These are phyloP conservation scores for Nannoperca obscura DNA, from an alignment of 2,797 vertebrate genomes.

Conservation along the genomic window DNA sequence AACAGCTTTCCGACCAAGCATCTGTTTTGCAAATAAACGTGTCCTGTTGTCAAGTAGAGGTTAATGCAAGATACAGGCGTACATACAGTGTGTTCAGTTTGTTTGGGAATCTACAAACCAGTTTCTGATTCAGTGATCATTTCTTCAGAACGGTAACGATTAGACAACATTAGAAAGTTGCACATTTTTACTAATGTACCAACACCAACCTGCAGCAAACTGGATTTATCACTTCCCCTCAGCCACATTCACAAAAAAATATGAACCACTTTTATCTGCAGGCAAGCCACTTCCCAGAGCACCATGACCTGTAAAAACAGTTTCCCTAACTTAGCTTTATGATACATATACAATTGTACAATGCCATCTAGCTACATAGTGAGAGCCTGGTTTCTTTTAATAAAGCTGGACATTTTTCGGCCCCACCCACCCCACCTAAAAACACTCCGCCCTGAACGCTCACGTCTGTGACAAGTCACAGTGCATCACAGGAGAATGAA, in stretches of 20 bases:
- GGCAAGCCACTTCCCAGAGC: constrained; percentile 73
- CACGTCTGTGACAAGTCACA: constrained; percentile 69
- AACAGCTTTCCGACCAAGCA: constrained; percentile 39
- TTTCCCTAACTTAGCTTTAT: constrained; percentile 66
- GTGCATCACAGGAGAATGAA: constrained; percentile 69
- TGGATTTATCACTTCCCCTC: constrained; percentile 28
- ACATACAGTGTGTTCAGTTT: constrained; percentile 32
- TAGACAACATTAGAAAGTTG: constrained; percentile 46
- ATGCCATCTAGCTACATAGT: constrained; percentile 75
- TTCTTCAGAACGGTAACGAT: constrained; percentile 36
- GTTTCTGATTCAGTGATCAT: constrained; percentile 13
- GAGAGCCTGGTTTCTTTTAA: constrained; percentile 66
- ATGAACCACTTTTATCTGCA: constrained; percentile 56
- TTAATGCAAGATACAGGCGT: constrained; percentile 54
- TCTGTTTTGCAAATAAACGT: constrained; percentile 48
- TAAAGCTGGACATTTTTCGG: constrained; percentile 56
- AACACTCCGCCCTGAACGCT: constrained; percentile 37
- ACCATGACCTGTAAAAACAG: constrained; percentile 68
- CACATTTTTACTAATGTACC: constrained; percentile 31
- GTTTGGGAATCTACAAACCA: constrained; percentile 35
- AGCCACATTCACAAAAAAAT: constrained; percentile 55
- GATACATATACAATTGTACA: constrained; percentile 81
- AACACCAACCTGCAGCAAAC: constrained; percentile 55
- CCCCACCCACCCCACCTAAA: constrained; percentile 7
- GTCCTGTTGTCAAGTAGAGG: constrained; percentile 47